Evolutionary conservation across 1,140 invertebrate species (phyloP).

Genomic region (Globodera ellingtonae): DNA sequence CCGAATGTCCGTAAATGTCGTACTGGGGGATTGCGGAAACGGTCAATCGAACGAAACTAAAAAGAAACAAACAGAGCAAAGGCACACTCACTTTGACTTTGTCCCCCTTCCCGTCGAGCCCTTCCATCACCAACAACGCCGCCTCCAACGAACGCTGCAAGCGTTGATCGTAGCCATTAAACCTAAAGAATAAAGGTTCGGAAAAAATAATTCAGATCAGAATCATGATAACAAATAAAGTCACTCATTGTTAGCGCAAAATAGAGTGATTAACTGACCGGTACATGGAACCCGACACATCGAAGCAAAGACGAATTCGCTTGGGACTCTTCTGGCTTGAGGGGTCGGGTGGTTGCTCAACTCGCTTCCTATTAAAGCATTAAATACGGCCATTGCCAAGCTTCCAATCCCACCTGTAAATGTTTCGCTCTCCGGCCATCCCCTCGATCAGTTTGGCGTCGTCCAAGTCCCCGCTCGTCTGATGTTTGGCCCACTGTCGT

Average conservation of each 20-base stretch:
- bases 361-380: slow-evolving; percentile 35
- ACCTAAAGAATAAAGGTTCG: slow-evolving; percentile 88
- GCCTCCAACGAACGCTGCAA: slow-evolving; percentile 88
- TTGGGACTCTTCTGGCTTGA: slow-evolving; percentile 86
- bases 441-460: slow-evolving; percentile 92
- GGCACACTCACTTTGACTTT: slow-evolving; percentile 73
- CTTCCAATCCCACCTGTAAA: slow-evolving; percentile 73
- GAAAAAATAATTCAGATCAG: slow-evolving; percentile 75
- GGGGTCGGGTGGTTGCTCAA: slow-evolving; percentile 75
- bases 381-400: background rate
- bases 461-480: slow-evolving; percentile 90
- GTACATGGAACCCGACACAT: slow-evolving; percentile 95
- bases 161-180: slow-evolving; percentile 88
- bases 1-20: slow-evolving; percentile 91
- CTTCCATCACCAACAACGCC: slow-evolving; percentile 88
- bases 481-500: slow-evolving; percentile 85
- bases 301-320: slow-evolving; percentile 81
- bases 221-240: too few relatives aligned
- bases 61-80: slow-evolving; percentile 18
- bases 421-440: slow-evolving; percentile 77
- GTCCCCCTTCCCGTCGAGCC: slow-evolving; percentile 83
- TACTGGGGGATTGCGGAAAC: slow-evolving; percentile 70
- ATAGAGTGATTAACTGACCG: slow-evolving; percentile 69
- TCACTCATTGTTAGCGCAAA: too few relatives aligned
- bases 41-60: too few relatives aligned